Evolutionary conservation across 1,140 invertebrate species (phyloP), one percentile per base, ranked within the genome.

Genomic region (Neodiprion lecontei): DNA sequence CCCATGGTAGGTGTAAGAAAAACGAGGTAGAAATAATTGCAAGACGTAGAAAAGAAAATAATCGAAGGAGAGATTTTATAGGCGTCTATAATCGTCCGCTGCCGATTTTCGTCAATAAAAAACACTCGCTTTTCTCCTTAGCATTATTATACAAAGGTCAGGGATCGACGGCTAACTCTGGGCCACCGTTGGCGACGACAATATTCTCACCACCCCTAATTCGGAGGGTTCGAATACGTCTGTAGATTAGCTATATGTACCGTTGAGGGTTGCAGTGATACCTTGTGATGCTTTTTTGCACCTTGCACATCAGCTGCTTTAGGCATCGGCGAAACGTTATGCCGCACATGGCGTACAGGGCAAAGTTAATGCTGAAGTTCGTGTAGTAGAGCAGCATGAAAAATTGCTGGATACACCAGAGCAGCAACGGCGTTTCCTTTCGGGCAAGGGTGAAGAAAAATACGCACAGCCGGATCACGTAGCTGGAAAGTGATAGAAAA

Each of bases 341-440:
- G 1, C 90, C 90, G 76, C 89, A 91, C 85, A 90, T 90, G 0
- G 89, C 89, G 79, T 91, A 91, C 7, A 91, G 81, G 5, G 91
- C 82, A 77, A 91, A 91, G 81, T 91, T 91, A 74, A 91, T 91
- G 80, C 90, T 90, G 82, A 91, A 91, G 79, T 91, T 91, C 7
- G 90, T 91, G 79, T 91, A 91, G 76, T 91, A 91, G 0, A 91
- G 84, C 2, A 91, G 82, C 91, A 91, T 91, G 74, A 90, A 90
- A 71, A 90, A 89, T 75, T 91, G 90, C 67, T 91, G 91, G 7
- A 91, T 75, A 78, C 90, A 90, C 86, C 88, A 90, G 1, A 91
- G 82, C n/a, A 87, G 77, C 2, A 83, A 76, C 0, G 88, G 88
- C 8, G 85, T 82, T 21, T 86, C 78, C 74, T 85, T 85, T 2